Conservation (phyloP, 2,113 vertebrate genomes). For the Plecotus auritus region DNA sequence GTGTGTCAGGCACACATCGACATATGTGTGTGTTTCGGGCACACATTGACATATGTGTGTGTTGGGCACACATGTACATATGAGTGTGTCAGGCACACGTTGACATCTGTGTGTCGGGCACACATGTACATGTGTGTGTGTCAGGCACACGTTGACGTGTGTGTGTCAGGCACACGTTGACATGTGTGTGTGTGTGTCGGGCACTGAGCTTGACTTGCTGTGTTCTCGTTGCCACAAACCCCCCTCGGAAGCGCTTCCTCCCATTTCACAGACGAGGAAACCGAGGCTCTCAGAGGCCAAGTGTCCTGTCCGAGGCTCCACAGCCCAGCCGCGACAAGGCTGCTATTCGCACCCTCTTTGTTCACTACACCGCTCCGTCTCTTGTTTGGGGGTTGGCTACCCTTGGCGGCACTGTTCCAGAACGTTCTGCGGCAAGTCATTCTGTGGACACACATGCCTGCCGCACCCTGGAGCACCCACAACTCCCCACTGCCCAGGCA, state of each 20-base stretch:
- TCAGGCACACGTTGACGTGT: too few relatives aligned
- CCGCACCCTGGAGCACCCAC: accelerated
- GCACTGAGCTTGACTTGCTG: neutral
- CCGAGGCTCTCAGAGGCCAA: neutral
- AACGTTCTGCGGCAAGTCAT: neutral
- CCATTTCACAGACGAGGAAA: neutral
- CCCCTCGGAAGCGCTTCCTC: neutral
- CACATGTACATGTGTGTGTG: neutral
- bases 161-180: neutral
- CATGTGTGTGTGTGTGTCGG: neutral
- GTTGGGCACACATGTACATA: too few relatives aligned
- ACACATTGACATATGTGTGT: too few relatives aligned
- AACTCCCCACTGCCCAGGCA: too few relatives aligned
- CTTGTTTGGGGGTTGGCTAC: neutral
- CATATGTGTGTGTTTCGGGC: too few relatives aligned
- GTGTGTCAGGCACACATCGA: too few relatives aligned
- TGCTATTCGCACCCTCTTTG: neutral
- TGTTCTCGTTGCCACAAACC: neutral
- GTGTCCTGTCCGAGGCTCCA: neutral
- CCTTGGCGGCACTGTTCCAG: neutral
- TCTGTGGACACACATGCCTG: neutral
- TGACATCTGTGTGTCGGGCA: too few relatives aligned
- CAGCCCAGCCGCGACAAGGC: neutral
- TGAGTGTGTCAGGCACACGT: too few relatives aligned
- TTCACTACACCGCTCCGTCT: neutral